These are phyloP conservation scores for Corythoichthys haematopterus DNA, from an alignment of 2,113 vertebrate species.

Conservation along the genomic window DNA sequence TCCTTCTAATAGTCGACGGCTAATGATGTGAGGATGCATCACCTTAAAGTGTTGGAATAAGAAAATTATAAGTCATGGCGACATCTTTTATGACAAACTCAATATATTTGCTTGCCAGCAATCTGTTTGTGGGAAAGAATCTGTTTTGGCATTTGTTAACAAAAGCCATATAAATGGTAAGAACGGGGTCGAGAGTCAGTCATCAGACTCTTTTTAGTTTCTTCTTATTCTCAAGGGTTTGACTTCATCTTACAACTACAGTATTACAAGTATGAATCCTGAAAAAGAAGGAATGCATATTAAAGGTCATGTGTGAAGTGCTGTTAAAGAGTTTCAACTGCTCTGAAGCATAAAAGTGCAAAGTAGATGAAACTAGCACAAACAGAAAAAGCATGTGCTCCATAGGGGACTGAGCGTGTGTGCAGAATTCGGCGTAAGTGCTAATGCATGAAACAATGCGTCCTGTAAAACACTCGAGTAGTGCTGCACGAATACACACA, in stretches of 20 bases:
- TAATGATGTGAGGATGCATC: background rate
- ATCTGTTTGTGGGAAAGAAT: background rate
- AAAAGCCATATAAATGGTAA: constrained; percentile 1
- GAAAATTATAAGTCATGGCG: constrained; percentile 3
- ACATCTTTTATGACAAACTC: constrained; percentile 7
- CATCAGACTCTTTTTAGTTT: constrained; percentile 12
- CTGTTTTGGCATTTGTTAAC: constrained; percentile 15
- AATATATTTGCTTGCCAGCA: background rate
- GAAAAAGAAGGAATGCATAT: constrained; percentile 17
- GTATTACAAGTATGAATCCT: constrained; percentile 13
- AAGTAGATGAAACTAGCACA: constrained; percentile 16
- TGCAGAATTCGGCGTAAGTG: constrained; percentile 38
- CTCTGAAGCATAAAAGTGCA: constrained; percentile 31
- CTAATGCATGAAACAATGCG: constrained; percentile 44
- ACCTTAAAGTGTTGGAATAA: constrained; percentile 8
- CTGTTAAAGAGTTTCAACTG: constrained; percentile 22
- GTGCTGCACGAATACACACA: constrained; percentile 39
- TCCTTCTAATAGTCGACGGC: background rate
- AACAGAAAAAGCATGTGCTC: constrained; percentile 18
- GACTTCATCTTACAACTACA: constrained; percentile 3
- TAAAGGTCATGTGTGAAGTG: constrained; percentile 23
- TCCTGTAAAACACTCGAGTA: constrained; percentile 34
- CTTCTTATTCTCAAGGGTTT: constrained; percentile 12
- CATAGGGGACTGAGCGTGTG: constrained; percentile 10
- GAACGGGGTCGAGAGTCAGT: constrained; percentile 3